Evolutionary conservation across 2,888 invertebrate species (phyloP).

Genomic region (Parnassius orleans): DNA sequence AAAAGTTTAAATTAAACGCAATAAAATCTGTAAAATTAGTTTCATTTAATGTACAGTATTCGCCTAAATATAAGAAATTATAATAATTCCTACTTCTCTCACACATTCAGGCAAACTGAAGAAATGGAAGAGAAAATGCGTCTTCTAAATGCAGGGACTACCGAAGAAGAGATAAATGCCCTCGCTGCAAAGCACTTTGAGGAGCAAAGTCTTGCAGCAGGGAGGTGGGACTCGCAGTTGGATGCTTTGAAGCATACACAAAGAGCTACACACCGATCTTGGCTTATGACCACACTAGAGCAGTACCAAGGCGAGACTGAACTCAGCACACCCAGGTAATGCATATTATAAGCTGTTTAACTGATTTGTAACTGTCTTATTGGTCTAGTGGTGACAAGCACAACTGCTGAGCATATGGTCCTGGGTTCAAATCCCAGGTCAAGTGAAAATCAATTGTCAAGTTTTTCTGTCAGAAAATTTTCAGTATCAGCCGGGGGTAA

Average conservation of each 20-base stretch:
- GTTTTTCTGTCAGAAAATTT: no score
- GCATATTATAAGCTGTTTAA: constrained; percentile 56
- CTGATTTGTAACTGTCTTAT: no score
- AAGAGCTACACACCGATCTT: constrained; percentile 91
- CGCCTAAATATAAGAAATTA: no score
- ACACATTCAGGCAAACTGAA: constrained; percentile 84
- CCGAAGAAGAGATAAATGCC: constrained; percentile 92
- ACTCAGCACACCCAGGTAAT: constrained; percentile 83
- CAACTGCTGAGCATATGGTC: no score
- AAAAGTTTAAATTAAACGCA: no score
- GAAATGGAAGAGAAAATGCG: constrained; percentile 95
- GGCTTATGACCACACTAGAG: constrained; percentile 90
- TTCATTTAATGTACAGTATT: no score
- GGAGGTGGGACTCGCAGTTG: constrained; percentile 92
- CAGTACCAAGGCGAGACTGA: constrained; percentile 54
- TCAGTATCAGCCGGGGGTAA: no score
- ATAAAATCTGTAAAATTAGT: no score
- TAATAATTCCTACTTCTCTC: not conserved
- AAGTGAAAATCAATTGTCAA: no score
- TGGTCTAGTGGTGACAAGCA: no score
- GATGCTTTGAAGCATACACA: constrained; percentile 92
- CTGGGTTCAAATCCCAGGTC: no score
- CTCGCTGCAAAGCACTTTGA: constrained; percentile 91
- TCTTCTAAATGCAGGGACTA: constrained; percentile 87
- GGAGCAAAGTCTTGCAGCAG: constrained; percentile 90